Evolutionary conservation across 2,797 vertebrate species (phyloP).

Genomic region (Gephyroberyx darwinii): DNA sequence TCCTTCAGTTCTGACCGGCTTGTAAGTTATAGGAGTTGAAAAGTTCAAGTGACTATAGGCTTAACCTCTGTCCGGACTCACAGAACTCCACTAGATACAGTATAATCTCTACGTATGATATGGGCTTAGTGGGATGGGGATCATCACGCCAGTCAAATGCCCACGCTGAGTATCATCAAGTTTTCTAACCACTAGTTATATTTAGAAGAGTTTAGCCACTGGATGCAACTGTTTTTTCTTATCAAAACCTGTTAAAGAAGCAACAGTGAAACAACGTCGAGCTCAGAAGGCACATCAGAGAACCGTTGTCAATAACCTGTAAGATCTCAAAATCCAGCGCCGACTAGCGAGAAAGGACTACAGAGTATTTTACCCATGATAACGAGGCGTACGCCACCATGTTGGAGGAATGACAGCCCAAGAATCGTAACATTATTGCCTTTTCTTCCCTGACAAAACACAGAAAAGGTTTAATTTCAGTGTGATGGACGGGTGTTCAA

Average conservation of each 20-base stretch:
- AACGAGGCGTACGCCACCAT: conserved; percentile 58
- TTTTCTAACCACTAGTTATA: conserved; percentile 19
- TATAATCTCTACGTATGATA: conserved; percentile 74
- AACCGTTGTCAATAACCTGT: too few species aligned
- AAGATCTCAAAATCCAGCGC: conserved; percentile 8
- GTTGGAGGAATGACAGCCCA: conserved; percentile 49
- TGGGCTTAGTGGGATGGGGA: conserved; percentile 64
- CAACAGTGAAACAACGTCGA: background rate
- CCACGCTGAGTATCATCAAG: conserved; percentile 39
- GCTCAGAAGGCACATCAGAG: too few species aligned
- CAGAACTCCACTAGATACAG: conserved; percentile 50
- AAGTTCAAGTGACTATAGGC: conserved; percentile 71
- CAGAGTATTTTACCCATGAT: conserved; percentile 31
- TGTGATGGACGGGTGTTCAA: background rate
- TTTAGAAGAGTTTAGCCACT: conserved; percentile 15
- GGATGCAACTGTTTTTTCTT: conserved; percentile 19
- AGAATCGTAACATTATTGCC: conserved; percentile 5
- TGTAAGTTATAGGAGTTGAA: conserved; percentile 72
- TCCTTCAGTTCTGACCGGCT: conserved; percentile 52
- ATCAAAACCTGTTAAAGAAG: conserved; percentile 39
- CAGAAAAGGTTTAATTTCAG: conserved; percentile 24
- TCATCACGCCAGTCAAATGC: conserved; percentile 60
- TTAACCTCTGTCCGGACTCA: conserved; percentile 67
- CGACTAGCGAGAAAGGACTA: conserved; percentile 7
- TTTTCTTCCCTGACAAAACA: conserved; percentile 36